phyloP scores from a whole-genome alignment of 2,797 vertebrate species.

The Enteromius viviparus region DNA sequence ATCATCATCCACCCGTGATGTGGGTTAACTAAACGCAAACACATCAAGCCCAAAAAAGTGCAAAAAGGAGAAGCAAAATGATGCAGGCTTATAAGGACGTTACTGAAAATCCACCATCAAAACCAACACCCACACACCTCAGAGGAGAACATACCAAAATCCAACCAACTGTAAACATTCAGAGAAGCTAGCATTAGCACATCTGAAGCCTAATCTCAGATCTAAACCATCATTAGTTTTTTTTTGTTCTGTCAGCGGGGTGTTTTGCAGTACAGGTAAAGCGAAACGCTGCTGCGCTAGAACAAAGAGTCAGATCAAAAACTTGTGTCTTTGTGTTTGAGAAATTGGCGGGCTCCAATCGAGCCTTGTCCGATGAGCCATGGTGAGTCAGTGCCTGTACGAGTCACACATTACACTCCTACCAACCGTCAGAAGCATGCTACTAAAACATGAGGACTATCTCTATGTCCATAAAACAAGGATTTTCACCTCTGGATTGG shows the following conservation, averaged over 20 bases:
- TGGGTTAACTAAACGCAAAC: conserved; percentile 57
- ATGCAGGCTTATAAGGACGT: neutral
- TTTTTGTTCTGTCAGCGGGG: neutral
- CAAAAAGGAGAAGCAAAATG: neutral
- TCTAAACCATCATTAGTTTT: conserved; percentile 1
- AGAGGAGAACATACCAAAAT: conserved; percentile 35
- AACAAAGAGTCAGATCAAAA: conserved; percentile 70
- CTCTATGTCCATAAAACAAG: conserved; percentile 48
- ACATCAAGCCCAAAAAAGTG: neutral
- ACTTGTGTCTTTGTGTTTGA: conserved; percentile 61
- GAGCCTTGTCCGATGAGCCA: conserved; percentile 74
- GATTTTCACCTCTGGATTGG: conserved; percentile 58
- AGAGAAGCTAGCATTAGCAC: conserved; percentile 24
- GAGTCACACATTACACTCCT: conserved; percentile 67
- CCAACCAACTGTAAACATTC: conserved; percentile 34
- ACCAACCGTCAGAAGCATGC: conserved; percentile 66
- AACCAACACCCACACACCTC: conserved; percentile 39
- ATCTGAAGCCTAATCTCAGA: conserved; percentile 17
- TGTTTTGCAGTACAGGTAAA: conserved; percentile 24
- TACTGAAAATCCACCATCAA: conserved; percentile 25
- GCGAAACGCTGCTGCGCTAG: conserved; percentile 57
- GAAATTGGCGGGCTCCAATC: conserved; percentile 74
- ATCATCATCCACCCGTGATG: conserved; percentile 64
- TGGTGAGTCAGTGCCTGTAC: conserved; percentile 78
- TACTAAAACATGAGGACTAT: conserved; percentile 66